Evolutionary conservation across 2,797 vertebrate genomes (phyloP).

Genomic region (Brotula barbata): DNA sequence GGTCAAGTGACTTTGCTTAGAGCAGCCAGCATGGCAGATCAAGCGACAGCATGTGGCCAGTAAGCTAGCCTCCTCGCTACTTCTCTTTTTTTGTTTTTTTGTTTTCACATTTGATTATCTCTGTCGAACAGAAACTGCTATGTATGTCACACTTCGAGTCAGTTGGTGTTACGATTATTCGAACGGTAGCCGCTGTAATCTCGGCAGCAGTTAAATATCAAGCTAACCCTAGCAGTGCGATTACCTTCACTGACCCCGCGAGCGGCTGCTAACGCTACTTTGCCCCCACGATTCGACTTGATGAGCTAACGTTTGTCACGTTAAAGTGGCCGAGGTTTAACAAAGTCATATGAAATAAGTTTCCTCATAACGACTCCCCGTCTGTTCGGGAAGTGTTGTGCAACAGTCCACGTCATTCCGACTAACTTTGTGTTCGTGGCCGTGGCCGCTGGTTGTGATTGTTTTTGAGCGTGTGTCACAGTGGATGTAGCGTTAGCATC

Average conservation of each 20-base stretch:
- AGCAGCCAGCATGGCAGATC: slow-evolving; percentile 75
- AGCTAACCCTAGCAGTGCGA: slow-evolving; percentile 63
- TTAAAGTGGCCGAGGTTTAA: slow-evolving; percentile 5
- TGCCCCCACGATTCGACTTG: slow-evolving; percentile 21
- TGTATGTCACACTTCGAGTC: not conserved
- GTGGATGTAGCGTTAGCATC: slow-evolving; percentile 14
- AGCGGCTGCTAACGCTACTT: slow-evolving; percentile 61
- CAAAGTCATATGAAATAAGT: slow-evolving; percentile 19
- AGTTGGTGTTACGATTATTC: not conserved
- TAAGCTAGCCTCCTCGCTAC: slow-evolving; percentile 57
- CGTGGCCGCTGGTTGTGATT: not conserved
- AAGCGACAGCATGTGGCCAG: slow-evolving; percentile 77
- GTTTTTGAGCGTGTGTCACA: slow-evolving; percentile 7
- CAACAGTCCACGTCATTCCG: slow-evolving; percentile 53
- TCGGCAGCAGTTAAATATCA: slow-evolving; percentile 25
- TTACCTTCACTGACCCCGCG: slow-evolving; percentile 56
- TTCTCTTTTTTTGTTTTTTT: slow-evolving; percentile 18
- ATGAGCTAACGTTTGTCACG: slow-evolving; percentile 27
- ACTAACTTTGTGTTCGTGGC: slow-evolving; percentile 63
- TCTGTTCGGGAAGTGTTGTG: slow-evolving; percentile 55
- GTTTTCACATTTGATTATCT: no score
- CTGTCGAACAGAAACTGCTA: not conserved
- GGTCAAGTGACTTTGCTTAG: slow-evolving; percentile 78
- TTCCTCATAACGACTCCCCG: slow-evolving; percentile 24
- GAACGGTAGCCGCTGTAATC: not conserved